Percentiles rank a stretch among this genome's conserved stretches.
Evolutionary conservation across 2,113 vertebrate species (phyloP).

Genomic region (Eudyptes chrysolophus): DNA sequence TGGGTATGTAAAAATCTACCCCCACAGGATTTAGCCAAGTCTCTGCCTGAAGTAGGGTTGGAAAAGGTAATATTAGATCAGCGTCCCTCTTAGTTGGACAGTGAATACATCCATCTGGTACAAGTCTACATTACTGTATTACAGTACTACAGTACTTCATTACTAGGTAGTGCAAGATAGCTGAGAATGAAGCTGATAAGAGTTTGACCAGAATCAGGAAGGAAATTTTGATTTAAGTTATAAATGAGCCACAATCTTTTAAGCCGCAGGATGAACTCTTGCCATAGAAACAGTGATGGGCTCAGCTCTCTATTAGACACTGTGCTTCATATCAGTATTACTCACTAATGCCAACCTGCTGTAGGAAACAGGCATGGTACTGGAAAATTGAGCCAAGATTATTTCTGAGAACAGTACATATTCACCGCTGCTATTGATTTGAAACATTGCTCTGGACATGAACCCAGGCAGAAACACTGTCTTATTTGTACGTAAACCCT

Average conservation of each 20-base stretch:
- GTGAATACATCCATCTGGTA: neutral
- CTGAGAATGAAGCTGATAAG: neutral
- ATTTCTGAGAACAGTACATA: neutral
- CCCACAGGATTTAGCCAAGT: neutral
- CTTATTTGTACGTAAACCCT: neutral
- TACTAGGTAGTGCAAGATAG: neutral
- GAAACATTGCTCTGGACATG: neutral
- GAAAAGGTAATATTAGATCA: neutral
- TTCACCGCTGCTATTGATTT: neutral
- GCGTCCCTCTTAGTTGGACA: neutral
- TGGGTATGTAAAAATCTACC: neutral
- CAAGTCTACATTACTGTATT: neutral
- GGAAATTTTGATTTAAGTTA: neutral
- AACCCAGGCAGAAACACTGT: neutral
- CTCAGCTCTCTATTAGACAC: neutral
- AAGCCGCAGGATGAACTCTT: neutral
- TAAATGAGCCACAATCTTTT: neutral
- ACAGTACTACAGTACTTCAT: neutral
- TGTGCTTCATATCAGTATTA: neutral
- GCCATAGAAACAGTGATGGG: neutral
- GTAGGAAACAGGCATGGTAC: neutral
- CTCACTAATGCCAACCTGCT: neutral
- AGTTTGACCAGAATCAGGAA: neutral
- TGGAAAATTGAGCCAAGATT: neutral
- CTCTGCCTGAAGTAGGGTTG: neutral